Base-by-base conservation (phyloP, 2,888 invertebrate genomes). In the Euzophera pinguis region DNA sequence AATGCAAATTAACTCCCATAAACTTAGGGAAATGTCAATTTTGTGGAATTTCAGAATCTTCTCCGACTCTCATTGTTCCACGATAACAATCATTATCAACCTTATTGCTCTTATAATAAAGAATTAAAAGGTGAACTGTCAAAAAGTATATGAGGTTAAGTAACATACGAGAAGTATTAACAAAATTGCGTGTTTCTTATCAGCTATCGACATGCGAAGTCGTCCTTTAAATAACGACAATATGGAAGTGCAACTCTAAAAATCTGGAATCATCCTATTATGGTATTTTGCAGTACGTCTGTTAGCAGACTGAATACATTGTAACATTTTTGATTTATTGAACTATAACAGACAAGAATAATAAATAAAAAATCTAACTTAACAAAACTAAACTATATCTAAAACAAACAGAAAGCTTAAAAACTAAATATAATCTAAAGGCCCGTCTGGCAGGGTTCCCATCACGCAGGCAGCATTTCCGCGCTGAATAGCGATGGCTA, bases 131-230 rank as follows among this genome's bases (percentile, higher is more conserved):
- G 16, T 47, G 14, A 34, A 47, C 41, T 34, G 47, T 34, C 32
- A 34, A 13, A 47, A 17, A n/a, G 9, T 12, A 1, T n/a, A 13
- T n/a, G 7, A 34, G 35, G 35, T 5, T 8, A 13, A 13, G 37
- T 39, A 14, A 39, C 29, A 39, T 32, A 50, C 29, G 39, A 27
- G 38, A 29, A 39, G 22, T 13, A 39, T 50, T 41, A 50, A 41
- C 38, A 50, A n/a, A 22, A 10, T 72, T 55, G 68, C 71, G 68
- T 72, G 71, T 22, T 41, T 59, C 57, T 62, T 70, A 69, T 70
- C 68, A 53, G 45, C 59, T 55, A 69, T 68, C 70, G 65, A 63
- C 68, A 68, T 65, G 67, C 61, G 58, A 62, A 56, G 47, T 42
- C 32, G 50, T 53, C 22, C 22, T 22, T 34, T 7, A 13, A 4